A percentile compares a stretch with the other conserved stretches of the same genome.
phyloP scores from a whole-genome alignment of 1,140 invertebrate species.

The Parapsyche elsis region DNA sequence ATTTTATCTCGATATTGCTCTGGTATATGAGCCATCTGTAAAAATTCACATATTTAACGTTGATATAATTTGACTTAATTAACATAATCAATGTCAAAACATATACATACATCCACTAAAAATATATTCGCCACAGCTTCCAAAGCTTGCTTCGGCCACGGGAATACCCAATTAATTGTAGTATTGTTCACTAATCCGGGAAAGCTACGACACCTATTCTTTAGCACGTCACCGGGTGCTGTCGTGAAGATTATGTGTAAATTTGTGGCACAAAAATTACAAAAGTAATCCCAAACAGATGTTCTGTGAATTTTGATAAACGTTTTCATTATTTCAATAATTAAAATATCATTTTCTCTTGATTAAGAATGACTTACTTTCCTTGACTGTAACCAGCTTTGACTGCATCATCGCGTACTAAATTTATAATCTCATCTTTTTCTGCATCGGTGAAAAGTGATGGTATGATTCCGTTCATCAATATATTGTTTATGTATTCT shows the following conservation, averaged over 20 bases:
- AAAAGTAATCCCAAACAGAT: slow-evolving; percentile 86
- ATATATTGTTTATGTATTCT: slow-evolving; percentile 90
- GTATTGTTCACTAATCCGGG: slow-evolving; percentile 93
- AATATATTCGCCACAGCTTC: slow-evolving; percentile 85
- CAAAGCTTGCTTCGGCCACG: slow-evolving; percentile 91
- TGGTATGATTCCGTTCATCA: slow-evolving; percentile 86
- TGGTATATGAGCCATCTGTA: slow-evolving; percentile 72
- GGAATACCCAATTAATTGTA: slow-evolving; percentile 93
- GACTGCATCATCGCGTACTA: slow-evolving; percentile 73
- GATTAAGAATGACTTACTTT: slow-evolving; percentile 65
- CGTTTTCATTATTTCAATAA: background rate
- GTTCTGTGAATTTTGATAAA: slow-evolving; percentile 67
- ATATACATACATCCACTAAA: slow-evolving; percentile 71
- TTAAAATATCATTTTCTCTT: background rate
- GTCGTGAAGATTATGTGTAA: slow-evolving; percentile 93
- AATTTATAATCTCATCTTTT: slow-evolving; percentile 79
- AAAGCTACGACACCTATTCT: slow-evolving; percentile 87
- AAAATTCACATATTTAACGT: slow-evolving; percentile 32
- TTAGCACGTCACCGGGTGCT: slow-evolving; percentile 82
- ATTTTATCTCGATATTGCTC: slow-evolving; percentile 74
- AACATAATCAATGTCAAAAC: too few species aligned
- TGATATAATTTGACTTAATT: slow-evolving; percentile 13
- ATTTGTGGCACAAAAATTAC: slow-evolving; percentile 80
- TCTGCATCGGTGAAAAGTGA: slow-evolving; percentile 88
- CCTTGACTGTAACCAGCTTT: slow-evolving; percentile 76